phyloP scores from a whole-genome alignment of 1,140 invertebrate genomes.

The Chymomyza costata region DNA sequence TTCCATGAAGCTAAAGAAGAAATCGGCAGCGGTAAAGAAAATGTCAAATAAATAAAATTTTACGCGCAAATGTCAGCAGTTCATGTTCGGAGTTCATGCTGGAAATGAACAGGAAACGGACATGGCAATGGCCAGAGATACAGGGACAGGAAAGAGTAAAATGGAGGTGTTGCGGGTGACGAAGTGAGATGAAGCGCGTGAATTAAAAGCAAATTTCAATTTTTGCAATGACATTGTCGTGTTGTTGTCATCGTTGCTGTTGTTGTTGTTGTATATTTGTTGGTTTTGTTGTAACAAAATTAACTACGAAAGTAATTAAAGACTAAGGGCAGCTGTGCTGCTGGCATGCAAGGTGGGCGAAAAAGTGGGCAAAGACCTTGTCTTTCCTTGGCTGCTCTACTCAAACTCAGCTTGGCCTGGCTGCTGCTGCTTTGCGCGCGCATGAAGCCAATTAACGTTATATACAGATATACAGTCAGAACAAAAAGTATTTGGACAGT shows the following conservation, averaged over 20 bases:
- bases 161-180: not conserved
- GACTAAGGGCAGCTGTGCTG: constrained; percentile 33
- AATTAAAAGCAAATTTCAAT: constrained; percentile 66
- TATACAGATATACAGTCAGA: constrained; percentile 27
- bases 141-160: not conserved
- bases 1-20: not conserved
- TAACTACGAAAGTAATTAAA: constrained; percentile 71
- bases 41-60: constrained; percentile 22
- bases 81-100: not conserved
- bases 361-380: constrained; percentile 33
- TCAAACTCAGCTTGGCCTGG: too few species aligned
- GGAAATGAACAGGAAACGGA: constrained; percentile 42
- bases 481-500: too few species aligned
- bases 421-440: too few species aligned
- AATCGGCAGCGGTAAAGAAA: too few species aligned
- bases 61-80: constrained; percentile 22
- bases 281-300: constrained; percentile 60
- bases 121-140: not conserved
- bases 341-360: constrained; percentile 27
- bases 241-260: constrained; percentile 6
- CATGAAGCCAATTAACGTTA: constrained; percentile 58
- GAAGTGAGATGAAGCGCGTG: constrained; percentile 17
- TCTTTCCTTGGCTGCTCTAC: too few species aligned
- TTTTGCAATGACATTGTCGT: constrained; percentile 52
- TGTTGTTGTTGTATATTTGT: constrained; percentile 12